Base-by-base conservation (phyloP, 2,113 vertebrate genomes). In the Protomyctophum bolini region DNA sequence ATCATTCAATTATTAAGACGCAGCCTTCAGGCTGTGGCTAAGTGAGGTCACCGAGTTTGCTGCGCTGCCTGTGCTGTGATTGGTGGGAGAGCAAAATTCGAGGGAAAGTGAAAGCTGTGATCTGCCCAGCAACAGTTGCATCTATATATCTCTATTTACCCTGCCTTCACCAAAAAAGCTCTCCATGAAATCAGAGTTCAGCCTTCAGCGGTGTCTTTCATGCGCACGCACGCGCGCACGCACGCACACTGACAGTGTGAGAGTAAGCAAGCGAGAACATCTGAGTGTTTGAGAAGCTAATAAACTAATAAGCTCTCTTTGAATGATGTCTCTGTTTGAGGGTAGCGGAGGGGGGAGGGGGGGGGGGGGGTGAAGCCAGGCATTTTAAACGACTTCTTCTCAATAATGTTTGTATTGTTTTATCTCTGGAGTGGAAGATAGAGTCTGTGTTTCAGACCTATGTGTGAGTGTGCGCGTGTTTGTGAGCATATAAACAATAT, bases 71-170 rank as follows among this genome's bases (percentile, higher is more conserved):
- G 14, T 6, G 56, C 49, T 62, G 52, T 65, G 72, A 82, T 88
- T 82, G 66, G 73, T 70, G 10, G 21, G 8, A 73, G 48, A 56
- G 60, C 5, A 9, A 8, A 29, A 63, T 64, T 75, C 73, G 64
- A 63, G 57, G 46, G n/a, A 14, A 49, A 68, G 12, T 7, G 10
- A 33, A 67, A 12, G 49, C 57, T 50, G 3, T 41, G 48, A 47
- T 80, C 69, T 85, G 73, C 80, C 76, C 76, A 66, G 77, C 67
- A 77, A 85, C 77, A 60, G 77, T 21, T 41, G 41, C 15, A 21
- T 21, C 21, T 21, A 21, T 21, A 21, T n/a, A 21, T 63, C 3
- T 68, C 70, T 83, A 50, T 82, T 83, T 80, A 73, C 67, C 10
- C 73, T 62, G 70, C 63, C 33, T 67, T 60, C 63, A 11, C 66